Evolutionary conservation across 1,140 invertebrate species (phyloP), one percentile per base, ranked within the genome.

Genomic region (Brachionus manjavacas): DNA sequence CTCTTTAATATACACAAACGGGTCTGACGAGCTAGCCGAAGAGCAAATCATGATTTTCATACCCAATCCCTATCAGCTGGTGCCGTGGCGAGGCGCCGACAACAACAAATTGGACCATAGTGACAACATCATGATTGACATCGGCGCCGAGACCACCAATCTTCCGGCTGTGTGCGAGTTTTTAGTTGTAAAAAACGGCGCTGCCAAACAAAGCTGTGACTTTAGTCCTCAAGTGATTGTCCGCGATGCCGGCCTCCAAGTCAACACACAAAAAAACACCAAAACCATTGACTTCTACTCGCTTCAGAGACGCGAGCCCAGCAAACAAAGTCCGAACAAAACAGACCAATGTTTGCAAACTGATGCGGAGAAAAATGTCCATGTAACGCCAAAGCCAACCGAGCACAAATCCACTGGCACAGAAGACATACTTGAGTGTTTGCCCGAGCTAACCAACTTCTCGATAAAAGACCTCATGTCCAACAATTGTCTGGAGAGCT

Each of bases 101-200:
- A 3, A 0, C 3, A 81, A 60, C 9, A 81, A 81, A 68, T 28
- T 81, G 52, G 52, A 31, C 31, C 31, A 64, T 28, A 55, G 49
- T 43, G 79, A 81, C 23, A 64, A 81, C 11, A 39, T 81, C 11
- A 39, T 81, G 25, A 64, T 81, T 4, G 79, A 81, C 12, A 81
- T 81, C 4, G 52, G 31, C 25, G 52, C 79, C 3, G 39, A 68
- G 20, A 12, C 35, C 8, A 81, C 52, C 14, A 11, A 64, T 64
- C 25, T 81, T 43, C 52, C 79, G 20, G 31, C 35, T 39, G 55
- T 81, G 6, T 81, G 79, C 20, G 64, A 81, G 20, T 64, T 64
- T 41, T 28, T 81, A 41, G 60, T 81, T 1, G 23, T 81, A 11
- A 39, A 81, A 20, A 41, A 81, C 14, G 79, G 79, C 12, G 76